phyloP scores from a whole-genome alignment of 2,888 invertebrate genomes.

The Oligia latruncula region DNA sequence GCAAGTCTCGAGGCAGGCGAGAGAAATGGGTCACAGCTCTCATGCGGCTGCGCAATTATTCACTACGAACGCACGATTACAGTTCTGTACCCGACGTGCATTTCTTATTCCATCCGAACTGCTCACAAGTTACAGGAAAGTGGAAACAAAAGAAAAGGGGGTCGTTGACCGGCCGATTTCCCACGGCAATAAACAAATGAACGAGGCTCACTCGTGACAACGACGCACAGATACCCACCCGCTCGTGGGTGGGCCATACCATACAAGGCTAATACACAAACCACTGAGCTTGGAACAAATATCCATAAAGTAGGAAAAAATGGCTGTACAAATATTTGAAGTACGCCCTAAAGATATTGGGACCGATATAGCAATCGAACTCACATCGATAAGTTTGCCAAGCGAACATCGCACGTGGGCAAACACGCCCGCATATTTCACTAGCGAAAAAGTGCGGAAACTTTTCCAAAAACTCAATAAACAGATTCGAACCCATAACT shows the following conservation, averaged over 20 bases:
- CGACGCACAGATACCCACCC: constrained; percentile 6
- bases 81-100: constrained; percentile 24
- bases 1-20: constrained; percentile 31
- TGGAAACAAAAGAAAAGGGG: background rate
- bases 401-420: constrained; percentile 14
- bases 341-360: constrained; percentile 46
- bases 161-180: constrained; percentile 21
- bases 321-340: constrained; percentile 45
- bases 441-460: constrained; percentile 38
- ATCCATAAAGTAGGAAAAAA: constrained; percentile 44
- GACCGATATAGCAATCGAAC: constrained; percentile 41
- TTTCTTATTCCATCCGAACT: constrained; percentile 48
- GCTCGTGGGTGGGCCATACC: constrained; percentile 18
- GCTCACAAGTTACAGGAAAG: constrained; percentile 11
- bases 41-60: constrained; percentile 36
- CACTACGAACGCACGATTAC: constrained; percentile 44
- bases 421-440: constrained; percentile 41
- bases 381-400: constrained; percentile 33
- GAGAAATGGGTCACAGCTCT: constrained; percentile 47
- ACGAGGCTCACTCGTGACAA: constrained; percentile 9
- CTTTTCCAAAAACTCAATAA: constrained; percentile 63
- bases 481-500: constrained; percentile 62
- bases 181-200: constrained; percentile 35
- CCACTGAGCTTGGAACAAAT: constrained; percentile 36
- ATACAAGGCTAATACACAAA: constrained; percentile 43